Base-by-base conservation (phyloP, 2,797 vertebrate genomes). In the Arnoldichthys spilopterus region DNA sequence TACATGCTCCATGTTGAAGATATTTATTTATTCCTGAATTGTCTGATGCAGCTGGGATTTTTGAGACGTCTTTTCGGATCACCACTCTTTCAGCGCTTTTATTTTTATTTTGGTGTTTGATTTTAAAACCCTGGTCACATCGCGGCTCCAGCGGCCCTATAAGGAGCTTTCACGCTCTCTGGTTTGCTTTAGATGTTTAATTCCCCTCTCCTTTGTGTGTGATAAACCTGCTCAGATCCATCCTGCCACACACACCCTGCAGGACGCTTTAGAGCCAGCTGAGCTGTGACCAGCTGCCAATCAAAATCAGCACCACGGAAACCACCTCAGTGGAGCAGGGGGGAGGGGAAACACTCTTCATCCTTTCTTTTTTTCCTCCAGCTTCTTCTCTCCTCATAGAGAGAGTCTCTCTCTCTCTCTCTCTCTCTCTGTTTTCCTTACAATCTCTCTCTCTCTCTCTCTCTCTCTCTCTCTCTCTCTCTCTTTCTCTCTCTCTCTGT, bases 101-200 rank as follows among this genome's bases (percentile, higher is more conserved):
- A 93, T 54, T 69, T 75, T 78, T 61, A 66, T 81, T 62, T 15
- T 26, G 20, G 47, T 34, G 28, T 70, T 18, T 53, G 72, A 87
- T 96, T 96, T 97, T 95, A 95, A 96, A 94, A 97, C 96, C 96
- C 96, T 93, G 96, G 96, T 97, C 97, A 98, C 97, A 98, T 98
- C 95, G 94, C 87, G 96, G 96, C 90, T 96, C 96, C 97, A 96
- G 94, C 87, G 96, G 96, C 91, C 96, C 96, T 98, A 96, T 98
- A 98, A 98, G 97, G 95, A 97, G 97, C 96, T 98, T 99, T 99
- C 97, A 99, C 96, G 97, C 96, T 97, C 97, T 98, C 96, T 96
- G 97, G 95, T 96, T 96, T 95, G 95, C 96, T 97, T 98, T 98
- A 98, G 96, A 97, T 98, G 95, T 97, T 98, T 98, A 98, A 98